Percentiles rank a stretch among this genome's conserved stretches.
phyloP scores from a whole-genome alignment of 2,888 invertebrate genomes.

The Exephanes ischioxanthus region DNA sequence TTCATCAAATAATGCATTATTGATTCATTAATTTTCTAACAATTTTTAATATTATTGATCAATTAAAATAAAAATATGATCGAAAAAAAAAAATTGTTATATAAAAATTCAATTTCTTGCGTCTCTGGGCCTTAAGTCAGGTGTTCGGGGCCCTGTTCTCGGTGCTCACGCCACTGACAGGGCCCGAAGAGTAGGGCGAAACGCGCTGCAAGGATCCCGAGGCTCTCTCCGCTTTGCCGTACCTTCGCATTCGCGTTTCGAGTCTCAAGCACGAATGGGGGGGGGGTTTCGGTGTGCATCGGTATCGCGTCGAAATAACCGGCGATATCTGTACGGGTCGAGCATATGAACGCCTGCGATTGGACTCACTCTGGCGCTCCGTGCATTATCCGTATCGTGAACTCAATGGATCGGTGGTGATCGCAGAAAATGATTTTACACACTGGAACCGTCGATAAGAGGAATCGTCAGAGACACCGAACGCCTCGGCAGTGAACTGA shows the following conservation, averaged over 20 bases:
- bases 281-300: constrained; percentile 71
- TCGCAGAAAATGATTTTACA: not conserved
- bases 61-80: not conserved
- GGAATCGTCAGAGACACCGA: not conserved
- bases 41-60: not conserved
- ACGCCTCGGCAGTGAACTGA: not conserved
- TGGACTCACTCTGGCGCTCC: not conserved
- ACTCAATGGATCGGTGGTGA: not conserved
- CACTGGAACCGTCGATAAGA: not conserved
- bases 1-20: not conserved
- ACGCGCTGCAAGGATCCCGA: constrained; percentile 36
- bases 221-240: constrained; percentile 37
- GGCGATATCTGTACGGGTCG: constrained; percentile 12
- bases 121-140: not conserved
- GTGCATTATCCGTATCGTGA: constrained; percentile 9
- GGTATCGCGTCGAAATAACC: constrained; percentile 32
- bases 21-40: not conserved
- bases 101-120: not conserved
- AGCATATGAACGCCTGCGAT: constrained; percentile 12
- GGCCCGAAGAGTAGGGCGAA: constrained; percentile 70
- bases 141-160: constrained; percentile 49
- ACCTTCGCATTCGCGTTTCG: constrained; percentile 76
- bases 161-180: constrained; percentile 69
- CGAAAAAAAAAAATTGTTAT: not conserved
- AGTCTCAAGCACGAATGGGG: constrained; percentile 74